phyloP scores from a whole-genome alignment of 2,797 vertebrate species.

The Scolopax bukidnonensis region DNA sequence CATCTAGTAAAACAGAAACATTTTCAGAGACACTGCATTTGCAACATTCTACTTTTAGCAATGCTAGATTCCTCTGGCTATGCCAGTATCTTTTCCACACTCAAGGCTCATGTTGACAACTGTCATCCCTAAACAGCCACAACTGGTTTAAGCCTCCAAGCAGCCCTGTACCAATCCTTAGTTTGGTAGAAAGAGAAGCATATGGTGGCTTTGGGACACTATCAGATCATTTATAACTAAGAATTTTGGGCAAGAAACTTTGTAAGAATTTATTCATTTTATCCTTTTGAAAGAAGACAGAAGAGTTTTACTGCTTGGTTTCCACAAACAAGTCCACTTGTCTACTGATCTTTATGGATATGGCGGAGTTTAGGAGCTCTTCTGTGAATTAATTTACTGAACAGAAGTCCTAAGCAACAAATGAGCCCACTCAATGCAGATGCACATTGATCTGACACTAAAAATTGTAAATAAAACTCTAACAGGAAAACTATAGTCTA shows the following conservation, averaged over 20 bases:
- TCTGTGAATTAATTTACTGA: background rate
- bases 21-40: background rate
- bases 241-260: background rate
- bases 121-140: background rate
- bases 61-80: background rate
- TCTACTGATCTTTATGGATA: background rate
- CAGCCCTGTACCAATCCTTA: background rate
- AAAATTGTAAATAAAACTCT: background rate
- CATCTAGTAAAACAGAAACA: background rate
- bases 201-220: accelerated
- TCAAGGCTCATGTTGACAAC: background rate
- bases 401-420: background rate
- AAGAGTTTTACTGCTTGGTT: background rate
- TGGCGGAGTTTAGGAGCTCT: background rate
- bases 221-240: background rate
- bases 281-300: background rate
- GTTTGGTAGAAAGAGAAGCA: background rate
- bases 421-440: background rate
- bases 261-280: background rate
- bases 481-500: background rate
- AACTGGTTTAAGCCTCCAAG: background rate
- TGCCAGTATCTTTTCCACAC: background rate
- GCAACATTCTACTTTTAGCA: background rate
- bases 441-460: background rate
- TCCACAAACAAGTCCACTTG: background rate